Evolutionary conservation across 2,797 vertebrate genomes (phyloP).

Genomic region (Arremon aurantiirostris): DNA sequence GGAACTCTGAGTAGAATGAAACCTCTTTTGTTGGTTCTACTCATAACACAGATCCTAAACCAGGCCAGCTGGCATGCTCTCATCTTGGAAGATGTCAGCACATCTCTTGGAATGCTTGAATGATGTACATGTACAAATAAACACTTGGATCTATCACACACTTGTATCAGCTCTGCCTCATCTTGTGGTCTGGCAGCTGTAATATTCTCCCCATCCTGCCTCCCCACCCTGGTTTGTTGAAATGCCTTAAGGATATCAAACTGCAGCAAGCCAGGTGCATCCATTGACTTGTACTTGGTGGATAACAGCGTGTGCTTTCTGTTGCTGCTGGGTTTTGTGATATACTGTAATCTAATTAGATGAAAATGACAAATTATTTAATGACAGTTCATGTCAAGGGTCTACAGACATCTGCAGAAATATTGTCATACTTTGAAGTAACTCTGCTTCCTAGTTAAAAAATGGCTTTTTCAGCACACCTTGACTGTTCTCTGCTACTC

Average conservation of each 20-base stretch:
- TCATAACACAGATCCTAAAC: neutral
- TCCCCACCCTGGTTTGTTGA: neutral
- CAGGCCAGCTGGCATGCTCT: neutral
- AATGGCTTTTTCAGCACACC: neutral
- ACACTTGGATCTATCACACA: neutral
- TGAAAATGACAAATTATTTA: neutral
- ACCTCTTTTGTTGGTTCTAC: neutral
- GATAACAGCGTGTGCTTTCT: neutral
- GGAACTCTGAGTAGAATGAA: neutral
- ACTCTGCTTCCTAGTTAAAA: neutral
- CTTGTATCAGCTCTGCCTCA: neutral
- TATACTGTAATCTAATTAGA: neutral
- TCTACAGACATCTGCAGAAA: neutral
- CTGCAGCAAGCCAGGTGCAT: neutral
- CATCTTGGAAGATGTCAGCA: neutral
- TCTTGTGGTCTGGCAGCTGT: neutral
- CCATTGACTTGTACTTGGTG: neutral
- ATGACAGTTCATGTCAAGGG: neutral
- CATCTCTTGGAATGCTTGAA: neutral
- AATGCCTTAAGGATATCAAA: neutral
- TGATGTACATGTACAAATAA: neutral
- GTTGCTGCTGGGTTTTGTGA: neutral
- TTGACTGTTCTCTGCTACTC: rapidly evolving
- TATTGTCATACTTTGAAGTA: neutral
- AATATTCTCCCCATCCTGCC: neutral